Evolutionary conservation across 2,888 invertebrate genomes (phyloP), one percentile per base, ranked within the genome.

Genomic region (Eilema depressum): DNA sequence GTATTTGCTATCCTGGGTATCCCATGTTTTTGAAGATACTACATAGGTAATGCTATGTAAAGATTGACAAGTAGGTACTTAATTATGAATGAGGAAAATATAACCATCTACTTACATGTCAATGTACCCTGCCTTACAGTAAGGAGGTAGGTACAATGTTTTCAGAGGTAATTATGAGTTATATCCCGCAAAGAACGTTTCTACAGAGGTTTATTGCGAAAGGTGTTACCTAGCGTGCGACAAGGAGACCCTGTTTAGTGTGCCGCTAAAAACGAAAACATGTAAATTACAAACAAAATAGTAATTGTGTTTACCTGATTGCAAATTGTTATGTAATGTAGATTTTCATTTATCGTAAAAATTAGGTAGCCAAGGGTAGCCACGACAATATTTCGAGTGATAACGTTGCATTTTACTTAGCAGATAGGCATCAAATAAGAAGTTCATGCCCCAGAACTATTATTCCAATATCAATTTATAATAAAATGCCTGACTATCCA

Each of bases 231-330:
- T 76, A 84, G 79, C 77, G 82, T 81, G 83, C 83, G 85, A 81
- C 78, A 82, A 85, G 85, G 86, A 79, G 86, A 87, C 85, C 80
- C 84, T 89, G 86, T 88, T 91, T 91, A 92, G 91, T 88, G 83
- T 74, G 73, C 79, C 83, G 95, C 94, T 94, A 95, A 95, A 94
- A 93, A 89, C 81, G 94, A 94, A 94, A 95, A 94, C 94, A 88
- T 91, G 93, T 89, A 82, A 92, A 91, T 89, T 79, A 88, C 81
- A 85, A 86, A 82, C 80, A 81, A 86, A 88, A 86, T 84, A 79
- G 78, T 83, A 85, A 85, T 85, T 86, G 75, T 80, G 76, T 84
- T 91, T 88, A 87, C 85, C 86, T 84, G 89, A 92, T 78, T 71
- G 25, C 66, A 12, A 56, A 75, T 72, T 56, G 69, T 83, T 77